Base-by-base conservation (phyloP, 2,797 vertebrate genomes). In the Nothura maculosa region DNA sequence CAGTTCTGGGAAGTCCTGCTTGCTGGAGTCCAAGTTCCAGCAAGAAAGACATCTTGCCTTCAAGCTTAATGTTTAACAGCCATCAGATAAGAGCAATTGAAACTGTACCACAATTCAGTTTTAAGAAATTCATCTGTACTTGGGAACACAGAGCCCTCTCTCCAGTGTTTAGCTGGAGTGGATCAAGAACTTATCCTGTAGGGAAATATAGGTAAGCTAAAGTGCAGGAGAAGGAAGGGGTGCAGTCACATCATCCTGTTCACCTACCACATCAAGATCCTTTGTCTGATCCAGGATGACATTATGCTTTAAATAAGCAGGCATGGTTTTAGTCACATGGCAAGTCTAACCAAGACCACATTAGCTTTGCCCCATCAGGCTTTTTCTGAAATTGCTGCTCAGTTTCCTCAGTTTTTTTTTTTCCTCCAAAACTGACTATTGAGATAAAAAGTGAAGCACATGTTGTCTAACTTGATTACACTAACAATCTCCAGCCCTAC, bases 291-390 rank as follows among this genome's bases (percentile, higher is more conserved):
- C 15, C 10, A 32, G 14, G 8, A 48, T 4, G 24, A 52, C 12
- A 32, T 30, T 19, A 67, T 3, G 12, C 55, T 54, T 70, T 17
- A 60, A 52, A 63, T 58, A 75, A 68, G 34, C 72, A 38, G 1
- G 2, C 8, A 18, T 2, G 6, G 8, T 5, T 40, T 69, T 13
- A 81, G 32, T 10, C 17, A 14, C 2, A 2, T 28, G 25, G n/a
- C 67, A 60, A 52, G 15, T 21, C 47, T 52, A 79, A 75, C 30
- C 57, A 75, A 75, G 25, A 70, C 21, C 12, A 34, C 38, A 47
- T n/a, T 40, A 64, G 40, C 27, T 47, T 14, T 45, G 21, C 20
- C n/a, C 25, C 6, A 14, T n/a, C 6, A 79, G 10, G 68, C 52
- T 25, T 62, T 55, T 25, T 72, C 28, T n/a, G 8, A 58, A 70